Evolutionary conservation across 2,888 invertebrate genomes (phyloP).

Genomic region (Microplitis deprimator): DNA sequence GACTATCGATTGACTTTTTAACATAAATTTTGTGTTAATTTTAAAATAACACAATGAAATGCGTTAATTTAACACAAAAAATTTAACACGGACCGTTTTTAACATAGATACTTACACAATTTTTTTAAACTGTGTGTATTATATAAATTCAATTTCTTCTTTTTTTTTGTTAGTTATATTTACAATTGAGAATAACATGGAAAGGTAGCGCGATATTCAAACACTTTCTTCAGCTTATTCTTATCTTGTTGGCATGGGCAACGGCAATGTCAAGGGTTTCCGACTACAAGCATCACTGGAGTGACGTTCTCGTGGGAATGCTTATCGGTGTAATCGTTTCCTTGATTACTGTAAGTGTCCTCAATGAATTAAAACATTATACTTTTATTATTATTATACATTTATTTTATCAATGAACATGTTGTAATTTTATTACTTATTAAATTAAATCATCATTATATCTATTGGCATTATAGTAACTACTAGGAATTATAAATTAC

Average conservation of each 20-base stretch:
- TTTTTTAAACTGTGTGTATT: no score
- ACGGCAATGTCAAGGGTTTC: constrained; percentile 92
- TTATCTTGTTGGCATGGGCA: constrained; percentile 86
- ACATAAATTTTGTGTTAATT: no score
- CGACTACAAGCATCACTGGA: constrained; percentile 99
- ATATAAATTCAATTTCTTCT: no score
- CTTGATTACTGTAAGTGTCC: constrained; percentile 78
- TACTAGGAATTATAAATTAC: background rate
- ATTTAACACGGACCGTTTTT: no score
- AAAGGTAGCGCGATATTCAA: constrained; percentile 84
- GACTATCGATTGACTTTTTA: no score
- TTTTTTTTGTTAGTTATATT: constrained; percentile 79
- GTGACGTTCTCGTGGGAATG: constrained; percentile 91
- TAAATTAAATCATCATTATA: background rate
- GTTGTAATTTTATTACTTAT: background rate
- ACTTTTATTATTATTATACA: constrained; percentile 7
- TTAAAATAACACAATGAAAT: no score
- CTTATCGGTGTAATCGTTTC: constrained; percentile 80
- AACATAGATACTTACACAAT: no score
- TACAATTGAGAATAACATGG: constrained; percentile 89
- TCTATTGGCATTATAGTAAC: background rate
- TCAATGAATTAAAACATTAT: constrained; percentile 9
- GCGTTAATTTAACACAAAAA: no score
- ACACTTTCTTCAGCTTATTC: constrained; percentile 87
- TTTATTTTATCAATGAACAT: constrained; percentile 18